Conservation (phyloP, 2,797 vertebrate species). For the Syndactyla subalaris region DNA sequence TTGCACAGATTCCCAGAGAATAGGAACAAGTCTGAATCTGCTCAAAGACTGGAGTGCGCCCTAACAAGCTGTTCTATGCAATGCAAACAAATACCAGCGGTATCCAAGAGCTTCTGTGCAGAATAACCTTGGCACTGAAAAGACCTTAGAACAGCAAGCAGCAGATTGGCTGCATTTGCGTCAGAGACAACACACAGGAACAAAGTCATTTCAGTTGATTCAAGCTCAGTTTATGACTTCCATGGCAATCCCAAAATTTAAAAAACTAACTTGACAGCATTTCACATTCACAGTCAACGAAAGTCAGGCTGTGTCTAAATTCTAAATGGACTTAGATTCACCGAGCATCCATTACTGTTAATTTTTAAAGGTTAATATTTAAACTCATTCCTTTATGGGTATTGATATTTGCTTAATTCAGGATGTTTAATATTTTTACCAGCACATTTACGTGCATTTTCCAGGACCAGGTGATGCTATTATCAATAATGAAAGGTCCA, state of each 20-base stretch:
- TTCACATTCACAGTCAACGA: not conserved
- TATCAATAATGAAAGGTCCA: conserved; percentile 16
- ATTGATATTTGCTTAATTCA: not conserved
- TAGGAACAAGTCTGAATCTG: conserved; percentile 22
- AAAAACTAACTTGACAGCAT: not conserved
- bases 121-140: conserved; percentile 53
- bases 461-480: conserved; percentile 10
- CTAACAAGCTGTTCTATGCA: conserved; percentile 30
- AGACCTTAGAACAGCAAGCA: conserved; percentile 1
- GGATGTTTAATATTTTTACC: conserved; percentile 8
- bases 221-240: conserved; percentile 11
- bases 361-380: conserved; percentile 13
- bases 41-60: not conserved
- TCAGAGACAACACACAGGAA: conserved; percentile 32
- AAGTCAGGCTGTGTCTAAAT: not conserved
- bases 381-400: not conserved
- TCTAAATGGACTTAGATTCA: not conserved
- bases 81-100: conserved; percentile 18
- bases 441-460: not conserved
- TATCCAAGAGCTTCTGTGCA: conserved; percentile 34
- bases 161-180: not conserved
- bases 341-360: not conserved
- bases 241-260: conserved; percentile 3
- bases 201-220: not conserved
- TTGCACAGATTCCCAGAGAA: not conserved